Evolutionary conservation across 2,888 invertebrate genomes (phyloP).

Genomic region (Cataglyphis albicans): DNA sequence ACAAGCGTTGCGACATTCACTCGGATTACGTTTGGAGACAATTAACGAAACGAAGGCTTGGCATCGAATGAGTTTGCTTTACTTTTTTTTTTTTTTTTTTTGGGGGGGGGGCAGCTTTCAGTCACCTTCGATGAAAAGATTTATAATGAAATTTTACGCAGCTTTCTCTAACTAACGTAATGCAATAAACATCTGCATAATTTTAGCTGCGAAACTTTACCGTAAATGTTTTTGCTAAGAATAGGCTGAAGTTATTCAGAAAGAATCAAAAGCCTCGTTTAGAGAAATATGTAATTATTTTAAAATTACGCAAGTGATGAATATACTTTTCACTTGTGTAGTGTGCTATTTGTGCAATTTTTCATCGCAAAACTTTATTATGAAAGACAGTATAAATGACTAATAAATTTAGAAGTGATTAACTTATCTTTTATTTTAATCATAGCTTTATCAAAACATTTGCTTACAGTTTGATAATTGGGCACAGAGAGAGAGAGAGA

Average conservation of each 20-base stretch:
- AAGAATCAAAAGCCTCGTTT: constrained; percentile 2
- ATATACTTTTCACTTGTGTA: neutral
- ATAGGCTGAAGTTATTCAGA: constrained; percentile 7
- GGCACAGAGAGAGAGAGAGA: too few species aligned
- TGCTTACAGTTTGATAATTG: too few species aligned
- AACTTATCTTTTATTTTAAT: too few species aligned
- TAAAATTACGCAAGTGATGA: constrained; percentile 8
- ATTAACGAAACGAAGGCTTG: constrained; percentile 42
- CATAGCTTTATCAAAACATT: too few species aligned
- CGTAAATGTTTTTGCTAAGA: constrained; percentile 22
- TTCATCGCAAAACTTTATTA: constrained; percentile 30
- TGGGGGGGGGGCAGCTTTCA: neutral
- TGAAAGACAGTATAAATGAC: neutral
- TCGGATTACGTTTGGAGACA: constrained; percentile 20
- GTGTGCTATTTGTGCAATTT: constrained; percentile 29
- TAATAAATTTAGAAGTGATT: too few species aligned
- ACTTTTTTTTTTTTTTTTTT: neutral
- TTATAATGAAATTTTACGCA: constrained; percentile 22
- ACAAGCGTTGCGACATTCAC: constrained; percentile 16
- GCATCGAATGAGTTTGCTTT: constrained; percentile 14
- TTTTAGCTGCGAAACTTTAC: constrained; percentile 21
- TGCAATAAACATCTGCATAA: neutral
- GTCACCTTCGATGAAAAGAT: constrained; percentile 6
- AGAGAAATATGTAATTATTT: constrained; percentile 29
- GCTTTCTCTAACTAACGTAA: constrained; percentile 4